These are phyloP conservation scores for Xiphophorus couchianus DNA, from an alignment of 2,113 vertebrate species.

Conservation along the genomic window DNA sequence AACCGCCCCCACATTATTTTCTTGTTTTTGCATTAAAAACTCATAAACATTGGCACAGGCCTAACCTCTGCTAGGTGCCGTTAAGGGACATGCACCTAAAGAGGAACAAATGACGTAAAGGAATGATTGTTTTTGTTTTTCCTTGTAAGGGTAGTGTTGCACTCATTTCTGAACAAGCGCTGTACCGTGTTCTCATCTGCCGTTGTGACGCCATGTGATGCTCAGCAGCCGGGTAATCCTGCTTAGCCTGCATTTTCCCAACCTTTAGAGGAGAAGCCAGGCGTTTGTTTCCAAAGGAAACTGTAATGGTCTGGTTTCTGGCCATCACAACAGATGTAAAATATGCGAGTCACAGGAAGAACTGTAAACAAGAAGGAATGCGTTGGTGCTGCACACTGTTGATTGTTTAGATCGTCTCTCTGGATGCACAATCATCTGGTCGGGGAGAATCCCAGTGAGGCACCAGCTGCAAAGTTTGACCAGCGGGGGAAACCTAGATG, in stretches of 20 bases:
- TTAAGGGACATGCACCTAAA: conserved; percentile 7
- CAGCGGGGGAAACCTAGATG: conserved; percentile 22
- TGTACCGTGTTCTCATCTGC: conserved; percentile 66
- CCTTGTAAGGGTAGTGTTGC: conserved; percentile 47
- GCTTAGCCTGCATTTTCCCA: conserved; percentile 59
- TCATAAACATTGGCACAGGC: conserved; percentile 53
- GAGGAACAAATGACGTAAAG: conserved; percentile 36
- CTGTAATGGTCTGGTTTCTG: conserved; percentile 44
- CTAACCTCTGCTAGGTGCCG: conserved; percentile 43
- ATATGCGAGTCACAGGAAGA: conserved; percentile 57
- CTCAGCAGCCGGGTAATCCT: conserved; percentile 56
- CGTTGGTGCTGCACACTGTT: conserved; percentile 28
- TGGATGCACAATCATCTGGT: neutral
- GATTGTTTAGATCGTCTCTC: conserved; percentile 15
- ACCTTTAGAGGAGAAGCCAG: conserved; percentile 31
- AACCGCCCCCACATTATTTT: conserved; percentile 19
- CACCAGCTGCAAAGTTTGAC: conserved; percentile 39
- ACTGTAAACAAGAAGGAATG: conserved; percentile 53
- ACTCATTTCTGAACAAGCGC: conserved; percentile 61
- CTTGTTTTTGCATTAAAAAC: conserved; percentile 17
- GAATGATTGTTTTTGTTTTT: conserved; percentile 11
- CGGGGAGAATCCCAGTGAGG: conserved; percentile 11
- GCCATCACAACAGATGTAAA: conserved; percentile 50
- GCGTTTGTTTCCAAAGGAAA: conserved; percentile 40
- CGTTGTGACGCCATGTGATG: conserved; percentile 60